Conservation (phyloP, 2,888 invertebrate species). For the Drosophila meridionalis region DNA sequence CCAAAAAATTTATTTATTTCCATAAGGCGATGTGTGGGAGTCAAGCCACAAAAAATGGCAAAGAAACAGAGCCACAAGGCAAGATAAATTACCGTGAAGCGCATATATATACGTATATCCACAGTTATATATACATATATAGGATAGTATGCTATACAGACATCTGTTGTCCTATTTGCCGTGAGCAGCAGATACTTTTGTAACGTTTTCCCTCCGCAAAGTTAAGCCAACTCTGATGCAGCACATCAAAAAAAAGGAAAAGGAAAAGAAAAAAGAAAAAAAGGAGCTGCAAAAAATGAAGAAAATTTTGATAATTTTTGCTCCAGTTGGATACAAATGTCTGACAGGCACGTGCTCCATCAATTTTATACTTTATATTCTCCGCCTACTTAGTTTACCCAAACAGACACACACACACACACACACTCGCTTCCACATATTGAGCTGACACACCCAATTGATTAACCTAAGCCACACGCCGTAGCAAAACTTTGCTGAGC, state of each 20-base stretch:
- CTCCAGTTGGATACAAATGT: slow-evolving; percentile 32
- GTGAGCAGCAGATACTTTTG: slow-evolving; percentile 32
- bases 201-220: slow-evolving; percentile 6
- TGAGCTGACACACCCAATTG: slow-evolving; percentile 75
- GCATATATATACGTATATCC: neutral
- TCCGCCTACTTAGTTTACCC: slow-evolving; percentile 30
- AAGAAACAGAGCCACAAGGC: slow-evolving; percentile 26
- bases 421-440: slow-evolving; percentile 43
- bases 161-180: slow-evolving; percentile 41
- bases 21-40: slow-evolving; percentile 28
- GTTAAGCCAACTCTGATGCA: slow-evolving; percentile 20
- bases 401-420: slow-evolving; percentile 20
- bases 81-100: slow-evolving; percentile 37
- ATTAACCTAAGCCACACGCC: slow-evolving; percentile 70
- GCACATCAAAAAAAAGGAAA: slow-evolving; percentile 25
- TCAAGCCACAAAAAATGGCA: slow-evolving; percentile 19
- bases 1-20: slow-evolving; percentile 39
- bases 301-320: slow-evolving; percentile 44
- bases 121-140: neutral
- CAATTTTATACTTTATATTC: slow-evolving; percentile 62
- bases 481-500: slow-evolving; percentile 54
- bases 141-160: slow-evolving; percentile 20
- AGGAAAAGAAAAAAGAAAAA: neutral
- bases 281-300: neutral
- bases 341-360: slow-evolving; percentile 67